Evolutionary conservation across 2,113 vertebrate genomes (phyloP), one percentile per base, ranked within the genome.

Genomic region (Pterocles burchelli): DNA sequence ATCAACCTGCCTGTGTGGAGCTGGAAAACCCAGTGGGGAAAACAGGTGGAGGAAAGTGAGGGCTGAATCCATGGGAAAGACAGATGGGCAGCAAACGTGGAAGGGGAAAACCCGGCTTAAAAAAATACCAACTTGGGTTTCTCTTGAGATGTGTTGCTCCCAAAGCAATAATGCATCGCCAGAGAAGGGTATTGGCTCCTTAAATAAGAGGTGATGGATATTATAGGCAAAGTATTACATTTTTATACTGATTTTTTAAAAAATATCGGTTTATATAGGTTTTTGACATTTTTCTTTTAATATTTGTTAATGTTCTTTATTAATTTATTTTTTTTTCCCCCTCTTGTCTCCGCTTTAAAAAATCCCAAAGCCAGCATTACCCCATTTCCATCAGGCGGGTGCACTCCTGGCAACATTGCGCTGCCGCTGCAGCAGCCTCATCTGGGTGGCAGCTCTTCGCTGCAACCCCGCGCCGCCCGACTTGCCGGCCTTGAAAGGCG

Each of bases 1-100:
- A 14, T 18, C 0, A 4, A 12, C 33, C 46, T 13, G 17, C 6
- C 28, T 2, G 5, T 0, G 0, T 0, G 1, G 26, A 36, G 20
- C 13, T 19, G 54, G 36, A 26, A 73, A 73, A 59, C 18, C 28
- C 51, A 29, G 6, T 0, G 0, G 19, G 49, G 22, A 48, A 36
- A 41, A 9, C 17, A 36, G 49, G 31, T 2, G 2, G 61, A 71
- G 31, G 26, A 78, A 2, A 19, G 4, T 0, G 7, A 70, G 21
- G 49, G 4, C 29, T 12, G 21, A 36, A 58, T 6, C 4, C 3
- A 8, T 3, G 3, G 15, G 33, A 11, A 62, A 52, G 17, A 26
- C 4, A 52, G 17, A 24, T 5, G 9, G 8, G 10, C 12, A 89
- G 29, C 2, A n/a, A 52, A 62, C 0, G 1, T 2, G 1, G 2